Conservation (phyloP, 2,113 vertebrate species). For the Coregonus clupeaformis region DNA sequence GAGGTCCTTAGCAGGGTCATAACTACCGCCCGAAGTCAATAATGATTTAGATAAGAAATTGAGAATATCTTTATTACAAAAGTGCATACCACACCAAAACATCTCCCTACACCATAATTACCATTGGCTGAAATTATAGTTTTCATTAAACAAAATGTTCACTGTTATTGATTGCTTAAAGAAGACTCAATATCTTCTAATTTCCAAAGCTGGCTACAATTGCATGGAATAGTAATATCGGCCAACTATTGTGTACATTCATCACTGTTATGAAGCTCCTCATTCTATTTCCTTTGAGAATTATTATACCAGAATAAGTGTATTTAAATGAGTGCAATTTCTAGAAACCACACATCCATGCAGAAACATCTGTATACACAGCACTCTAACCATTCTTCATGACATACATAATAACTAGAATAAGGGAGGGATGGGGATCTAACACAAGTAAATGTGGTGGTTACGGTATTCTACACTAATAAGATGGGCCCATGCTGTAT, state of each 20-base stretch:
- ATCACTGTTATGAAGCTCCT: conserved; percentile 64
- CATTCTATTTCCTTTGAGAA: conserved; percentile 56
- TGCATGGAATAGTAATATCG: conserved; percentile 72
- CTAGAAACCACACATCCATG: conserved; percentile 54
- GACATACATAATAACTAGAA: conserved; percentile 29
- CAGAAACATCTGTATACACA: conserved; percentile 60
- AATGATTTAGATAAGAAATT: conserved; percentile 71
- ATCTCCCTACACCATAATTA: conserved; percentile 74
- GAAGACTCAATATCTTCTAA: conserved; percentile 75
- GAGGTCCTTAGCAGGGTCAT: conserved; percentile 78
- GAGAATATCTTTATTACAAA: conserved; percentile 76
- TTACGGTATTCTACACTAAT: conserved; percentile 16
- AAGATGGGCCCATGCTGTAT: conserved; percentile 2
- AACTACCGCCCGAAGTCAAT: conserved; percentile 76
- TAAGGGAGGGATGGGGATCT: conserved; percentile 32
- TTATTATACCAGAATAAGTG: conserved; percentile 69
- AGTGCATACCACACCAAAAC: conserved; percentile 72
- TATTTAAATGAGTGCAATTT: conserved; percentile 72
- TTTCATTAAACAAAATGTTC: conserved; percentile 81
- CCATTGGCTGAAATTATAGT: conserved; percentile 77
- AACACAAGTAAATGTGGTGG: conserved; percentile 20
- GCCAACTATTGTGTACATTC: conserved; percentile 67
- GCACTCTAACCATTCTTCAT: conserved; percentile 44
- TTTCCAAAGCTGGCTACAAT: conserved; percentile 72
- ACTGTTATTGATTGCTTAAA: conserved; percentile 79